Conservation (phyloP, 35 echinoderm and acorn worm genomes). For the Strongylocentrotus purpuratus region DNA sequence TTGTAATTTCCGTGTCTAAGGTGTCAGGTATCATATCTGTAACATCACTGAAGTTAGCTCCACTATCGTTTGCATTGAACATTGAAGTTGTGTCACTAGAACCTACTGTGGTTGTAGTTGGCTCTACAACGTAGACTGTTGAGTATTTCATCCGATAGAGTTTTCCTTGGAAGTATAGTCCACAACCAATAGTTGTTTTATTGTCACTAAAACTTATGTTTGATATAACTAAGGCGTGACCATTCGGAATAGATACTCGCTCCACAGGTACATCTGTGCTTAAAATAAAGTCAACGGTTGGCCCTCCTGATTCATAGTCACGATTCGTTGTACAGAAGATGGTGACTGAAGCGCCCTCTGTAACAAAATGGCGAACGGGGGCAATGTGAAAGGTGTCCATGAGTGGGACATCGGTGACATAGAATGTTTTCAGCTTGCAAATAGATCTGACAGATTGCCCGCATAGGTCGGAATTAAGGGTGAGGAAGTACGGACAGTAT, state of each 20-base stretch:
- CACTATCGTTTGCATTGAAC: too few species aligned
- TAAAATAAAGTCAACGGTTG: not conserved
- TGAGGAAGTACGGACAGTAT: not conserved
- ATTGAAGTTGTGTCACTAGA: too few species aligned
- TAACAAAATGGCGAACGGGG: not conserved
- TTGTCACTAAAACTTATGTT: not conserved
- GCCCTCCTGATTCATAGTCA: not conserved
- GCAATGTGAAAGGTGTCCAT: not conserved
- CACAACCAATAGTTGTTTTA: not conserved
- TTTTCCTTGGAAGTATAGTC: not conserved
- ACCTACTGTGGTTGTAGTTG: too few species aligned
- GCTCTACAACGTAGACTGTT: not conserved
- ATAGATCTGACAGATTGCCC: not conserved
- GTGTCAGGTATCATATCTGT: too few species aligned
- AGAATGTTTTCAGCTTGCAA: not conserved
- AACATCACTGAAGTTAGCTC: too few species aligned
- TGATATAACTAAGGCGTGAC: not conserved
- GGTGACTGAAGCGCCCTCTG: not conserved
- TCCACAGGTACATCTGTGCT: not conserved
- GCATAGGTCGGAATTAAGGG: not conserved
- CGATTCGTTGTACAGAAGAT: not conserved
- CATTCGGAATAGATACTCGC: not conserved
- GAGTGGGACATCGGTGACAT: not conserved
- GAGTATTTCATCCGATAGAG: conserved; percentile 9
- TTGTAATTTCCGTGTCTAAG: too few species aligned